phyloP scores from a whole-genome alignment of 2,888 invertebrate genomes.

The Cosmia pyralina region DNA sequence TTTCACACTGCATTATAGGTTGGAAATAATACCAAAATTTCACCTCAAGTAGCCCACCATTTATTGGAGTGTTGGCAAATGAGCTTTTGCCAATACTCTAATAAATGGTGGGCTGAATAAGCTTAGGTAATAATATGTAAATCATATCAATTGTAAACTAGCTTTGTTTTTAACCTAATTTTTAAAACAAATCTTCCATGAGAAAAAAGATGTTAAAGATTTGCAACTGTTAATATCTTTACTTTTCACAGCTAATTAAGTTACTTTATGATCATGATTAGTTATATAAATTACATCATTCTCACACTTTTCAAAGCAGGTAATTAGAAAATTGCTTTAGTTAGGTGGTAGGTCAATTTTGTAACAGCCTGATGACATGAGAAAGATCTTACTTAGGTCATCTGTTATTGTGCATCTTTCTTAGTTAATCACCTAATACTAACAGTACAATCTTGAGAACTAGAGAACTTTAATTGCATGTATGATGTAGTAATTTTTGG shows the following conservation, averaged over 20 bases:
- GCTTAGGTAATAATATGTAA: not conserved
- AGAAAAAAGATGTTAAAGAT: not conserved
- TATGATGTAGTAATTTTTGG: not conserved
- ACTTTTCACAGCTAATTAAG: constrained; percentile 35
- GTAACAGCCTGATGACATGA: constrained; percentile 41
- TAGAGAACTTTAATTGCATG: constrained; percentile 26
- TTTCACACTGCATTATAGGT: not conserved
- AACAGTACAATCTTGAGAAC: constrained; percentile 16
- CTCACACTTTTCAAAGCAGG: constrained; percentile 32
- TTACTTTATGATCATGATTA: constrained; percentile 6
- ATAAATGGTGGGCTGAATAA: not conserved
- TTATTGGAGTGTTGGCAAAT: not conserved
- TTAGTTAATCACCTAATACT: constrained; percentile 14
- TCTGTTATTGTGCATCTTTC: constrained; percentile 31
- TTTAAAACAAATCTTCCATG: not conserved
- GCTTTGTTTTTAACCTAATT: not conserved
- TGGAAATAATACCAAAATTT: not conserved
- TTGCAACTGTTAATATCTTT: constrained; percentile 2
- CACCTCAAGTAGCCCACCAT: not conserved
- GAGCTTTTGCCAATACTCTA: too few relatives aligned
- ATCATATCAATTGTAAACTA: not conserved
- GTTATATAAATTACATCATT: constrained; percentile 19
- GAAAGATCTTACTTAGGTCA: constrained; percentile 37
- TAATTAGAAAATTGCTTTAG: constrained; percentile 22
- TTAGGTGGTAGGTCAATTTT: constrained; percentile 33